Base-by-base conservation (phyloP, 92 coral and sea anemone species). In the Epizoanthus scotinus region DNA sequence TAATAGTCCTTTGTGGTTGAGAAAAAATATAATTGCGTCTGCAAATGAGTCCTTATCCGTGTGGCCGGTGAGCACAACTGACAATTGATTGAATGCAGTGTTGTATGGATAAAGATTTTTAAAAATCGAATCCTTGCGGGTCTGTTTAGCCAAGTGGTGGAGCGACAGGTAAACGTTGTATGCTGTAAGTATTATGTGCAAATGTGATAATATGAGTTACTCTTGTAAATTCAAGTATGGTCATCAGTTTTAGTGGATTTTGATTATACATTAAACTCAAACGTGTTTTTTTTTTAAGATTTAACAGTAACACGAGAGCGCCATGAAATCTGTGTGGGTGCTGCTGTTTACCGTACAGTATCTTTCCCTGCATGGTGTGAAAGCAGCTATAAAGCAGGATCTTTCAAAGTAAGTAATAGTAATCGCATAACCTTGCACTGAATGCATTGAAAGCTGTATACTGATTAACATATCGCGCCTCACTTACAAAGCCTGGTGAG, bases 341-440 rank as follows among this genome's bases (percentile, higher is more conserved):
- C 0, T 75, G n/a, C 59, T 59, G 22, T 29, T 75, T 15, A 5
- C 38, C 12, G 17, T 58, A 22, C 68, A 21, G 17, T 21, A 15
- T 40, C 6, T 40, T 19, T 40, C 0, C 67, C 17, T 59, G 56
- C 15, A 67, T 6, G 63, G 26, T 59, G 69, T 44, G 27, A 57
- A 40, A 18, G 81, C 81, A 34, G 66, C 8, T 58, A 75, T 75
- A 66, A 75, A 75, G 81, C 81, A 75, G 31, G 81, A 75, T 19
- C 54, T 75, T 6, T 75, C 81, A 12, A 75, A 75, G 81, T 75
- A 22, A 75, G 81, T 64, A 72, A 22, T 31, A 5, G 59, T 75
- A n/a, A n/a, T n/a, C n/a, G 25, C 25, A 22, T 59, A 22, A 60
- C 56, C 40, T 75, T 56, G 66, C 0, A 1, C n/a, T n/a, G n/a